A percentile compares a stretch with the other conserved stretches of the same genome.
phyloP scores from a whole-genome alignment of 1,140 invertebrate genomes.

The Drosophila truncata region DNA sequence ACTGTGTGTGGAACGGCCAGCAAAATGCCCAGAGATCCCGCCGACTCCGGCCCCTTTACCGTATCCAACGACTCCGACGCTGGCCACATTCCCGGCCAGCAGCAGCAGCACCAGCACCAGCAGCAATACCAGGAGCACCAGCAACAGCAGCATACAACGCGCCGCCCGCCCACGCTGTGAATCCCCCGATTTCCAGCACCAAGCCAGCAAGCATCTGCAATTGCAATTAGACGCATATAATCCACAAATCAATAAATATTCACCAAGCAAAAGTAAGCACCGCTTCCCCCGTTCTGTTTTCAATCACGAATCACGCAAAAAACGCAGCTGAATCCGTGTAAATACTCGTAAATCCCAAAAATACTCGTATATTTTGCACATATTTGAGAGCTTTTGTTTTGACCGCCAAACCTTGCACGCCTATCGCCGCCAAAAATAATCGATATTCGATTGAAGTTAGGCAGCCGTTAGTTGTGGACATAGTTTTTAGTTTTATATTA shows the following conservation, averaged over 20 bases:
- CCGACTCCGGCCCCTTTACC: conserved; percentile 58
- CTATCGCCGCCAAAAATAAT: conserved; percentile 51
- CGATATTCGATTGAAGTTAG: conserved; percentile 43
- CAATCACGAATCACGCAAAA: conserved; percentile 27
- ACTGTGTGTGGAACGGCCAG: conserved; percentile 18
- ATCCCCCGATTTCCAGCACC: conserved; percentile 34
- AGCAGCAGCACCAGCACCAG: conserved; percentile 51
- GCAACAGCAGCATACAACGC: conserved; percentile 70
- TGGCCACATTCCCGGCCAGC: conserved; percentile 47
- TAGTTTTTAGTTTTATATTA: conserved; percentile 36
- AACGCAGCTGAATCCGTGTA: conserved; percentile 1
- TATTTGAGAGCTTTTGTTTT: conserved; percentile 52
- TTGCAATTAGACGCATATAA: conserved; percentile 50
- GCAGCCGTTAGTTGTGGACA: neutral
- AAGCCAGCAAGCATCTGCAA: conserved; percentile 43
- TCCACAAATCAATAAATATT: conserved; percentile 56
- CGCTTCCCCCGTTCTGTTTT: conserved; percentile 45
- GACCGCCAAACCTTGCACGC: conserved; percentile 51
- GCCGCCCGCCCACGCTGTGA: conserved; percentile 76
- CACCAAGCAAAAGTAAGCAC: conserved; percentile 62
- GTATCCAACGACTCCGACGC: conserved; percentile 40
- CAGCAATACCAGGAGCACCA: conserved; percentile 53
- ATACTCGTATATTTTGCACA: conserved; percentile 19
- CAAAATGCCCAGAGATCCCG: conserved; percentile 77
- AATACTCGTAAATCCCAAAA: conserved; percentile 17